Percentiles rank a stretch among this genome's conserved stretches.
Evolutionary conservation across 1,140 invertebrate species (phyloP).

Genomic region (Formica selysi): DNA sequence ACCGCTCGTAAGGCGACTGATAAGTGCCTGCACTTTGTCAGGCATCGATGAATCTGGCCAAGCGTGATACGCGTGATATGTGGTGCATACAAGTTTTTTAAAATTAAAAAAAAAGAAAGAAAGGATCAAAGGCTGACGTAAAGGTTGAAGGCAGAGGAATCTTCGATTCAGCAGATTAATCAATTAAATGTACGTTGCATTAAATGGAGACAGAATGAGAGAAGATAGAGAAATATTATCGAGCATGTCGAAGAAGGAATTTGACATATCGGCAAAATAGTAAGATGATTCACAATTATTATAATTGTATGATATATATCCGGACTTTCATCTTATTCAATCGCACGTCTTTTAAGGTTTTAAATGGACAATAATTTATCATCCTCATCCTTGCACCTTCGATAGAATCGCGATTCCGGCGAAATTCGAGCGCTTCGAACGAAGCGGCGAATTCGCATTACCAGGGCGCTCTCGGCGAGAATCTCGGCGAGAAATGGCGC

Average conservation of each 20-base stretch:
- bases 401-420: too few species aligned
- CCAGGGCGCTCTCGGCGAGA: too few species aligned
- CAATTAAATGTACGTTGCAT: background rate
- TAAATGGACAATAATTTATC: too few species aligned
- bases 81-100: background rate
- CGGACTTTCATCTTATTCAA: too few species aligned
- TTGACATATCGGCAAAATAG: background rate
- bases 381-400: too few species aligned
- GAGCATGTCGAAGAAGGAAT: background rate
- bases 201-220: background rate
- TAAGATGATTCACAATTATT: background rate
- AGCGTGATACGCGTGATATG: background rate
- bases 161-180: background rate
- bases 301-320: too few species aligned
- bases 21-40: slow-evolving; percentile 70
- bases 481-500: slow-evolving; percentile 11
- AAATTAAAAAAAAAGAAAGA: background rate
- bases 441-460: too few species aligned
- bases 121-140: background rate
- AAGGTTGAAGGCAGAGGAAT: background rate
- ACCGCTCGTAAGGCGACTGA: slow-evolving; percentile 75
- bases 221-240: background rate
- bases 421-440: too few species aligned
- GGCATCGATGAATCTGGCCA: slow-evolving; percentile 55
- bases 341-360: too few species aligned